These are phyloP conservation scores for Alouatta palliata DNA, from an alignment of 2,113 vertebrate genomes.

Conservation along the genomic window DNA sequence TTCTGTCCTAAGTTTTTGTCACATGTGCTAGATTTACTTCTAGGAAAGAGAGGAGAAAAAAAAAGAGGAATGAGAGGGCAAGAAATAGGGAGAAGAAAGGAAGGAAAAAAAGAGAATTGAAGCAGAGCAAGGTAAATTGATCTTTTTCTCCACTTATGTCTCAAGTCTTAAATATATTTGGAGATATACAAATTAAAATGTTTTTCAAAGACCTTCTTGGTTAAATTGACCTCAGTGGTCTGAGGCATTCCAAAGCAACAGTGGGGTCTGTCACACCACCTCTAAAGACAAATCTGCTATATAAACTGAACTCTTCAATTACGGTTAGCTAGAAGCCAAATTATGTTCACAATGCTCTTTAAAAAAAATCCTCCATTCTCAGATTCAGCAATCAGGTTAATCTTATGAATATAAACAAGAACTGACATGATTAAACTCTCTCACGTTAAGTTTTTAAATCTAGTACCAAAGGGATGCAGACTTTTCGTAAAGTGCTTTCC, in stretches of 20 bases:
- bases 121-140: neutral
- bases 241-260: neutral
- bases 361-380: neutral
- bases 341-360: neutral
- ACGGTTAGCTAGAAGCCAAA: constrained; percentile 8
- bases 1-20: neutral
- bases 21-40: neutral
- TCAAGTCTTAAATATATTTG: neutral
- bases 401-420: constrained; percentile 25
- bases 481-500: neutral
- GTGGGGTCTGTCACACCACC: neutral
- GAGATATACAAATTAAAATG: neutral
- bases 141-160: neutral
- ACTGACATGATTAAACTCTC: neutral
- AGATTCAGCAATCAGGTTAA: constrained; percentile 2
- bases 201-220: neutral
- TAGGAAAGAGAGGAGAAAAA: neutral
- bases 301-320: constrained; percentile 52
- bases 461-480: neutral
- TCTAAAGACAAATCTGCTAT: constrained; percentile 41
- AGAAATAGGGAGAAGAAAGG: neutral
- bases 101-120: neutral
- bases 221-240: constrained; percentile 32
- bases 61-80: neutral
- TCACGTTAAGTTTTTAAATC: neutral